Evolutionary conservation across 2,888 invertebrate genomes (phyloP).

Genomic region (Drosophila ustulata): DNA sequence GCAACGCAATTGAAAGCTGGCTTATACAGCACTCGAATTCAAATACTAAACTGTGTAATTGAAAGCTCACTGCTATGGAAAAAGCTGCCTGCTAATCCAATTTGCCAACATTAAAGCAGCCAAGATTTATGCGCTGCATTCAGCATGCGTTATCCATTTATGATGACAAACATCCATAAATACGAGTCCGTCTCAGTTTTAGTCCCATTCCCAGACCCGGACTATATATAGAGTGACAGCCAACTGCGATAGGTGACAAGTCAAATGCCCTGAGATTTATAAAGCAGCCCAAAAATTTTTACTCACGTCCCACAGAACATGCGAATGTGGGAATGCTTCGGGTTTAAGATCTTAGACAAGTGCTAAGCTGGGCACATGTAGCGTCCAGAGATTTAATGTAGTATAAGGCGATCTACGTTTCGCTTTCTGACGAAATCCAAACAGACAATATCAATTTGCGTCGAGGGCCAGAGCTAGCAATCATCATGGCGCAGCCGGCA

Average conservation of each 20-base stretch:
- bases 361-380: not conserved
- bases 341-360: not conserved
- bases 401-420: conserved; percentile 8
- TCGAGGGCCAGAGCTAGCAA: conserved; percentile 3
- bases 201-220: not conserved
- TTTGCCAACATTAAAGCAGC: not conserved
- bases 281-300: not conserved
- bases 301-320: not conserved
- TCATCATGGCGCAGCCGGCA: conserved; percentile 45
- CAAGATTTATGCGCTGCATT: conserved; percentile 7
- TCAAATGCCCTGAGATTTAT: conserved; percentile 16
- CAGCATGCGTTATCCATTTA: conserved; percentile 7
- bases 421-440: conserved; percentile 42
- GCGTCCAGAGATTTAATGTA: not conserved
- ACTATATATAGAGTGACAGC: not conserved
- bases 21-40: not conserved
- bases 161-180: conserved; percentile 10
- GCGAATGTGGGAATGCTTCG: not conserved
- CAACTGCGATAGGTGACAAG: not conserved
- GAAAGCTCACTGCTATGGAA: not conserved
- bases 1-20: not conserved
- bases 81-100: not conserved
- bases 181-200: not conserved
- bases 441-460: conserved; percentile 3
- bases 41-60: not conserved